These are phyloP conservation scores for Camptogramma bilineatum DNA, from an alignment of 2,888 invertebrate species.

Conservation along the genomic window DNA sequence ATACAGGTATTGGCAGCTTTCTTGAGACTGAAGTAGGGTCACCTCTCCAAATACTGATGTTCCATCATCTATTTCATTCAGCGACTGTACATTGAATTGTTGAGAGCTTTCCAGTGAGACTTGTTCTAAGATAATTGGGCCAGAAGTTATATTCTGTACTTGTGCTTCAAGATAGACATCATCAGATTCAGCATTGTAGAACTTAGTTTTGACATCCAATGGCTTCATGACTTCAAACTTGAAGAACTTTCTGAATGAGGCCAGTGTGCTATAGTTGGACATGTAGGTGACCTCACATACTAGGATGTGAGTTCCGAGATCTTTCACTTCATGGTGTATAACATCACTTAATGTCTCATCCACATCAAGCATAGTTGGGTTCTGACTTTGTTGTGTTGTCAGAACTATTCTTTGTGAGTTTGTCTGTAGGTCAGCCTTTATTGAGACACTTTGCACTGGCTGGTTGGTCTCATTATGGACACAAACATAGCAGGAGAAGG, in stretches of 20 bases:
- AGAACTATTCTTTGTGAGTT: slow-evolving; percentile 94
- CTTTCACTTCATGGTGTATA: slow-evolving; percentile 99
- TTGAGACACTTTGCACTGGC: slow-evolving; percentile 91
- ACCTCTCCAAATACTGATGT: slow-evolving; percentile 92
- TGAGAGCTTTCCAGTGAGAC: slow-evolving; percentile 97
- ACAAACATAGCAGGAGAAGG: slow-evolving; percentile 98
- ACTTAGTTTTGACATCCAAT: slow-evolving; percentile 98
- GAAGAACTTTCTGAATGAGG: slow-evolving; percentile 98
- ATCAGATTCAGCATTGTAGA: slow-evolving; percentile 96
- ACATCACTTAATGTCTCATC: slow-evolving; percentile 97
- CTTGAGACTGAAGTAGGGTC: slow-evolving; percentile 93
- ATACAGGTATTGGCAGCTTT: slow-evolving; percentile 97
- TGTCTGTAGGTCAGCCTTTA: slow-evolving; percentile 98
- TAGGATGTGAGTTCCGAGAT: slow-evolving; percentile 98
- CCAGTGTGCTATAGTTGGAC: slow-evolving; percentile 89
- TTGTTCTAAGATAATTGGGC: slow-evolving; percentile 97
- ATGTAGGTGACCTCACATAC: slow-evolving; percentile 98
- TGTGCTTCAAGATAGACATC: slow-evolving; percentile 90
- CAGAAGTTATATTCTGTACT: slow-evolving; percentile 96
- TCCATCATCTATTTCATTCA: slow-evolving; percentile 88
- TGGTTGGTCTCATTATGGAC: slow-evolving; percentile 97
- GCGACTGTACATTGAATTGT: slow-evolving; percentile 92
- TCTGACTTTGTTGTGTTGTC: slow-evolving; percentile 89
- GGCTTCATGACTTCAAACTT: slow-evolving; percentile 99
- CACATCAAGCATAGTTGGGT: slow-evolving; percentile 87